Conservation (phyloP, 2,113 vertebrate species). For the Tragelaphus strepsiceros region DNA sequence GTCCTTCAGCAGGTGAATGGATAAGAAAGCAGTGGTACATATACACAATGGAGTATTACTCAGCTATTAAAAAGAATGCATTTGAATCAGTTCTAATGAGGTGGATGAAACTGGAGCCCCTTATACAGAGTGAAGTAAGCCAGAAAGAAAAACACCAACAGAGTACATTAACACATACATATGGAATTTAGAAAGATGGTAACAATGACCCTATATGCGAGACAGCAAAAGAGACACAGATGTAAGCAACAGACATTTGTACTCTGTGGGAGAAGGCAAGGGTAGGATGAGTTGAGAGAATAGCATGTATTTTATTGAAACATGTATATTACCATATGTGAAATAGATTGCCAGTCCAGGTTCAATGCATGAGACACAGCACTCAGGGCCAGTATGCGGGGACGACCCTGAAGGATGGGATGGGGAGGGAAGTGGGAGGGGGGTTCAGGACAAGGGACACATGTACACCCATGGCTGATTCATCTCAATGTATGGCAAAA, state of each 20-base stretch:
- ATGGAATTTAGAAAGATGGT: background rate
- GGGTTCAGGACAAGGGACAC: background rate
- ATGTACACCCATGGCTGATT: background rate
- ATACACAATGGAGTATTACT: background rate
- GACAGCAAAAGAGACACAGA: background rate
- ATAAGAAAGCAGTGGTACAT: background rate
- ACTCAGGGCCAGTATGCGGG: rapidly evolving
- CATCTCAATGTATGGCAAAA: background rate
- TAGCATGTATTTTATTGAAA: background rate
- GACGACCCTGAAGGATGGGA: rapidly evolving
- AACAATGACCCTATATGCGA: background rate
- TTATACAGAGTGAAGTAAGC: background rate
- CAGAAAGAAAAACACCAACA: background rate
- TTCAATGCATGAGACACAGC: background rate
- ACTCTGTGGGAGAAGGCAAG: background rate
- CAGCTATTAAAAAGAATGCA: background rate
- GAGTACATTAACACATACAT: background rate
- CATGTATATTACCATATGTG: background rate
- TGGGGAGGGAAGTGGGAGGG: background rate
- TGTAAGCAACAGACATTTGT: background rate
- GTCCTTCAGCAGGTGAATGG: background rate
- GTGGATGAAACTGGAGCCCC: background rate
- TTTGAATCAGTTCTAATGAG: background rate
- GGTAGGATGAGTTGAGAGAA: background rate
- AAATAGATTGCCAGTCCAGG: background rate